phyloP scores from a whole-genome alignment of 2,888 invertebrate species.

The Phaedon cochleariae region DNA sequence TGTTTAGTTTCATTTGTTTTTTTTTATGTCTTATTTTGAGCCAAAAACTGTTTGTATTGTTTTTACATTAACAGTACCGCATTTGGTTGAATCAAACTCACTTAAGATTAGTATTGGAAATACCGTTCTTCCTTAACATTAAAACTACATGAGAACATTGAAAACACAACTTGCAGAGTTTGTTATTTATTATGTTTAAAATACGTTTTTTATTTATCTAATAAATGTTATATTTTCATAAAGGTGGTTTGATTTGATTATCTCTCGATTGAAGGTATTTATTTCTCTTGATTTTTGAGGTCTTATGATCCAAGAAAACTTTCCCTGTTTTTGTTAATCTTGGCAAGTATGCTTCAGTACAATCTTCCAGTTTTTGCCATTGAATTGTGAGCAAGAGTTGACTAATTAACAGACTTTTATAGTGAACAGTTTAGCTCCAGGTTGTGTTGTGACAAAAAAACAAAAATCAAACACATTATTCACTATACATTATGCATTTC shows the following conservation, averaged over 20 bases:
- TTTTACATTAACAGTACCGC: conserved; percentile 41
- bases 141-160: conserved; percentile 25
- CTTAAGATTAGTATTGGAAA: conserved; percentile 41
- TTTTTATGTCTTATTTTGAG: conserved; percentile 27
- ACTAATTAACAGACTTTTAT: no score
- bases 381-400: no score
- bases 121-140: conserved; percentile 57
- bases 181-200: conserved; percentile 40
- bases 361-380: no score
- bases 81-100: conserved; percentile 43
- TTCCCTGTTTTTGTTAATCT: no score
- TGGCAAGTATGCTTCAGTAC: no score
- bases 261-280: no score
- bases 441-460: no score
- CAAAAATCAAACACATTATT: no score
- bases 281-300: no score
- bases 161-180: conserved; percentile 53
- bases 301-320: no score
- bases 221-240: conserved; percentile 42
- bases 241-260: conserved; percentile 22
- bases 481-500: no score
- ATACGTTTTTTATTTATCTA: conserved; percentile 40
- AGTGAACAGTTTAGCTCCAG: no score
- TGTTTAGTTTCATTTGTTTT: conserved; percentile 25
- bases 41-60: conserved; percentile 19